Evolutionary conservation across 2,113 vertebrate species (phyloP), one percentile per base, ranked within the genome.

Genomic region (Herpetotheres cachinnans): DNA sequence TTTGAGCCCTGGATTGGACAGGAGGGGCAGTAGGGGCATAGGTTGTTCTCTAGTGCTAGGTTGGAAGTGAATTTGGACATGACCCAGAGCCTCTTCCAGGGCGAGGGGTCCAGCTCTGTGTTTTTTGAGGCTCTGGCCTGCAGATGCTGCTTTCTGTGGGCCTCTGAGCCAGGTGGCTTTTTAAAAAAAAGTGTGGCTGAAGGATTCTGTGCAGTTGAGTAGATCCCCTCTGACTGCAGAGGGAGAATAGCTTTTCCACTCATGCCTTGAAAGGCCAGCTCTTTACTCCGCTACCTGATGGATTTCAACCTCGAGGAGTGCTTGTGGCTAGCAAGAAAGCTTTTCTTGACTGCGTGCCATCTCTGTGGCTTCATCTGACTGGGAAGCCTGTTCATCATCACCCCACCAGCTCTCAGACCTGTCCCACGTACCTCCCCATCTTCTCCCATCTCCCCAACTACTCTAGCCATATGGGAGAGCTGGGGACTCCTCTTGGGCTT

Each of bases 11-110:
- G 46, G 36, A 4, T 19, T 0, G 1, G 67, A 50, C 36, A 72
- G 89, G 59, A 16, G 1, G 14, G 54, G 34, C 10, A 0, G 6
- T 0, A 17, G 9, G 21, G 54, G 32, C 13, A 1, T 27, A 16
- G 36, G n/a, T 10, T 38, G 24, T n/a, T 52, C 20, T 9, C 1
- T 20, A 54, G 63, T 11, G 16, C 25, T 15, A 8, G 58, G 72
- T 69, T 55, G 69, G 69, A 30, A 22, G 47, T 8, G 36, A 29
- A 6, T 59, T 25, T 12, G 50, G 82, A 7, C 1, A 3, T 10
- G 36, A 11, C 36, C 20, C 22, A 22, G 82, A 32, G 6, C 22
- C 16, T 54, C 11, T 25, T 26, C 24, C 29, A 1, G 15, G 59
- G 14, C 1, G 9, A 38, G 56, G 25, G 42, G 7, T 3, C 49